A percentile compares a stretch with the other conserved stretches of the same genome.
Evolutionary conservation across 2,888 invertebrate species (phyloP).

Genomic region (Phania funesta): DNA sequence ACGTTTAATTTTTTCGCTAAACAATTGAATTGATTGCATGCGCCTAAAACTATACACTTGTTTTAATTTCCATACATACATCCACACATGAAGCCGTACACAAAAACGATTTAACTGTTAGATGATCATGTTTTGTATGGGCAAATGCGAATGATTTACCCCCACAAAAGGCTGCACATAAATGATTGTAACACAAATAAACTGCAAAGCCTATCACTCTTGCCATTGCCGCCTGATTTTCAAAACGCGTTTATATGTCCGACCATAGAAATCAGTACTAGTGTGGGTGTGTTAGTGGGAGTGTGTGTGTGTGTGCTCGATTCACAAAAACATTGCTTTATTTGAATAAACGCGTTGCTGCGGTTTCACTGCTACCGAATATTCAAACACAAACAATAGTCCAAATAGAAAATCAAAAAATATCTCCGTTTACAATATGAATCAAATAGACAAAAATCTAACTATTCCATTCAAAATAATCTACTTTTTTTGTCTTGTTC

Average conservation of each 20-base stretch:
- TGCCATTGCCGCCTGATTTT: neutral
- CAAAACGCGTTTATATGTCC: conserved; percentile 17
- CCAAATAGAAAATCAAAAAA: conserved; percentile 40
- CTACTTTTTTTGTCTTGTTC: neutral
- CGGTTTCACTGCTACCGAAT: conserved; percentile 58
- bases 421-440: conserved; percentile 33
- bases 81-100: too few species aligned
- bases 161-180: conserved; percentile 56
- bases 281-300: neutral
- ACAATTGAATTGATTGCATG: conserved; percentile 60
- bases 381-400: conserved; percentile 62
- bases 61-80: too few species aligned
- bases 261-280: neutral
- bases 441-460: conserved; percentile 59
- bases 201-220: conserved; percentile 59
- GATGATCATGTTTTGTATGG: neutral
- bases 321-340: conserved; percentile 49
- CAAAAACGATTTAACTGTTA: conserved; percentile 34
- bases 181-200: conserved; percentile 68
- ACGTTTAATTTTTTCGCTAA: conserved; percentile 5
- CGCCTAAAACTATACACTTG: conserved; percentile 52
- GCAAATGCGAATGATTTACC: conserved; percentile 35
- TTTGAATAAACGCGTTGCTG: conserved; percentile 66
- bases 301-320: neutral
- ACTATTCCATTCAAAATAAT: conserved; percentile 51